These are phyloP conservation scores for Anolis apletophallus DNA, from an alignment of 2,797 vertebrate species.

Conservation along the genomic window DNA sequence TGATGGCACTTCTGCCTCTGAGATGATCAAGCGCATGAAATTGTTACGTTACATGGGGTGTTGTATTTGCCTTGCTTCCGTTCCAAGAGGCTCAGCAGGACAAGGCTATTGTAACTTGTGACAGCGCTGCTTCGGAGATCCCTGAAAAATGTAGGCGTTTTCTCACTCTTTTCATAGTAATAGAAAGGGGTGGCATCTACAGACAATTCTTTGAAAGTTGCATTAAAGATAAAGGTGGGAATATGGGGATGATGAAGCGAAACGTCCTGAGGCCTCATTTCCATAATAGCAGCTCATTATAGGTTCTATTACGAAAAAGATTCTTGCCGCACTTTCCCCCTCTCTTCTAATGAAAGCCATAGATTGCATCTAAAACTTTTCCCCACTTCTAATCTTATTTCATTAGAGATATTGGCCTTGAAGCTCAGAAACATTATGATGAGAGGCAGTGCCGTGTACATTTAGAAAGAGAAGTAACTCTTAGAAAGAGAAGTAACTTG, in stretches of 20 bases:
- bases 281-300: constrained; percentile 41
- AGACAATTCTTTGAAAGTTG: constrained; percentile 39
- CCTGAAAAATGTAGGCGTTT: no score
- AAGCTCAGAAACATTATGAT: constrained; percentile 36
- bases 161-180: background rate
- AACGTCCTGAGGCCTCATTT: constrained; percentile 43
- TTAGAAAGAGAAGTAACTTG: no score
- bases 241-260: constrained; percentile 17
- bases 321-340: constrained; percentile 32
- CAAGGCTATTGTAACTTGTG: background rate
- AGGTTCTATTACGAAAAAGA: constrained; percentile 32
- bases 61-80: background rate
- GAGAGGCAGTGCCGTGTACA: constrained; percentile 47
- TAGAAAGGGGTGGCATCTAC: constrained; percentile 24
- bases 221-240: constrained; percentile 38
- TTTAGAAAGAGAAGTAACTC: constrained; percentile 35
- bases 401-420: constrained; percentile 53
- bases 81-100: background rate
- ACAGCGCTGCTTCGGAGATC: background rate
- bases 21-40: background rate
- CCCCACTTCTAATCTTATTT: constrained; percentile 48
- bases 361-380: constrained; percentile 25
- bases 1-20: background rate
- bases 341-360: constrained; percentile 43
- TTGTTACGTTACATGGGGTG: background rate